A percentile compares a stretch with the other conserved stretches of the same genome.
Evolutionary conservation across 2,888 invertebrate genomes (phyloP).

Genomic region (Acholoe squamosa): DNA sequence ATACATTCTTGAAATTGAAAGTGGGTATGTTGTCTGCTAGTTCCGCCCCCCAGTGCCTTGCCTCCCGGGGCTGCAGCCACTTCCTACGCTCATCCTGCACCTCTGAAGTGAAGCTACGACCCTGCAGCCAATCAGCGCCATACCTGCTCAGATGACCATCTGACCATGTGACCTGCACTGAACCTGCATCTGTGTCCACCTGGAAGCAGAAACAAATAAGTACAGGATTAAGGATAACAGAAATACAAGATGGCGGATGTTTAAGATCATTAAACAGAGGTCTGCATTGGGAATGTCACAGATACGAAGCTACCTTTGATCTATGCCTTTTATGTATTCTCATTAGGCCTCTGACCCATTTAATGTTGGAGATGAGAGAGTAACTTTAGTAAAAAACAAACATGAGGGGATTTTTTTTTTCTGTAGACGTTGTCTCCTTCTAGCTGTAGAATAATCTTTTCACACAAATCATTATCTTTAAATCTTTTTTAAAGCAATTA

Average conservation of each 20-base stretch:
- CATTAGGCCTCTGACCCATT: too few species aligned
- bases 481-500: neutral
- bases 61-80: neutral
- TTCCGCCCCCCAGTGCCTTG: neutral
- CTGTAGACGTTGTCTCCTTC: neutral
- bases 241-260: too few species aligned
- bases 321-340: too few species aligned
- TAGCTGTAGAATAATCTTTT: neutral
- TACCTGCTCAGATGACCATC: constrained; percentile 36
- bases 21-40: neutral
- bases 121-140: constrained; percentile 29
- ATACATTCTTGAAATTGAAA: constrained; percentile 1
- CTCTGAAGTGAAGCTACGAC: neutral
- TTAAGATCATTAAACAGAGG: too few species aligned
- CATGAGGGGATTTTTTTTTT: too few species aligned
- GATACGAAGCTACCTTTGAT: too few species aligned
- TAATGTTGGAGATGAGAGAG: neutral
- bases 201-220: neutral
- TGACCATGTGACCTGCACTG: constrained; percentile 35
- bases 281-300: too few species aligned
- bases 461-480: too few species aligned
- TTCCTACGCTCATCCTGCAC: neutral
- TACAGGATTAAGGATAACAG: too few species aligned
- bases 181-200: neutral
- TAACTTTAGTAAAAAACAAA: neutral